Evolutionary conservation across 1,140 invertebrate genomes (phyloP), one percentile per base, ranked within the genome.

Genomic region (Goniozus legneri): DNA sequence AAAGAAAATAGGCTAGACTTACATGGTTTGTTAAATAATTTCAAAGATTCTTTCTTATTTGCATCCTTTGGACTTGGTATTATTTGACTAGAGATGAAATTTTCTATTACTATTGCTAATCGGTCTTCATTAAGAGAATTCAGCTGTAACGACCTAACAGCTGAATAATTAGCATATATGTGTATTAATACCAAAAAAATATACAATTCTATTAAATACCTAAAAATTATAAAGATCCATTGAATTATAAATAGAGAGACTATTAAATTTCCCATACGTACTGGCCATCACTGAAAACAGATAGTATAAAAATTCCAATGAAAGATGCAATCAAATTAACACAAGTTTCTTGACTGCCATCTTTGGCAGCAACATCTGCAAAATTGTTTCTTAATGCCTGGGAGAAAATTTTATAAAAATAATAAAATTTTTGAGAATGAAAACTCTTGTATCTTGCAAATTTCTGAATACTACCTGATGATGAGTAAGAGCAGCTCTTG

Each of bases 361-460:
- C 96, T 79, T 98, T 98, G 1, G 94, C 94, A 3, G 91, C 86
- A 1, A 98, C 90, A 77, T 98, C 88, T 2, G 89, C 95, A 70
- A 95, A 82, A 74, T 98, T 98, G 49, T 91, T 87, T 50, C 85
- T 73, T 35, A 90, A 72, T 0, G 94, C 91, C 79, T 88, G 73
- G 15, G 33, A 47, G 12, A 39, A 37, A n/a, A 34, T 8, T 34
- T 39, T 2, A 24, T 20, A 39, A n/a, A 33, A 39, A 13, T 22
- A 43, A 33, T 13, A 27, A 14, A 35, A 53, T 21, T 14, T 19
- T 37, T 19, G 31, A 46, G 34, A 22, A 27, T 16, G 43, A n/a
- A 32, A 43, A n/a, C n/a, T n/a, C n/a, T n/a, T n/a, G n/a, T n/a
- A n/a, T n/a, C n/a, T n/a, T n/a, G n/a, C n/a, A n/a, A n/a, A 47